Evolutionary conservation across 35 echinoderm and acorn worm genomes (phyloP), one percentile per base, ranked within the genome.

Genomic region (Anneissia japonica): DNA sequence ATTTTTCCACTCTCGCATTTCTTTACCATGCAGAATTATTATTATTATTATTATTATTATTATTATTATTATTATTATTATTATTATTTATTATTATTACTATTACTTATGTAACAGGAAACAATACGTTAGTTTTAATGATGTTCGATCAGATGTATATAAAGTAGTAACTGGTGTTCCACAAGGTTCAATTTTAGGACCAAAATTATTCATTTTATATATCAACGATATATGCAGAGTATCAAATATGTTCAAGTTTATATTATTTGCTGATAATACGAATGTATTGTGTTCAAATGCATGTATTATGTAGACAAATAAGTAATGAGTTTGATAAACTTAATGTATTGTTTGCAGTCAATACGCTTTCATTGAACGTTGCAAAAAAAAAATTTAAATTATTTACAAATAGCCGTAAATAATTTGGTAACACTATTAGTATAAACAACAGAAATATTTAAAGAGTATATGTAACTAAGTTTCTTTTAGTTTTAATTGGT

Each of bases 171-270:
- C 36, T 77, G 37, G 84, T 39, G 84, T 86, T 37, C 84, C 84
- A 31, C 84, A 78, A 33, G 84, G 84, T 1, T 86, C 84, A 45
- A 84, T 73, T 34, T 46, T 84, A 34, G 4, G 46, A 34, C 51
- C 83, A 56, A 74, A 64, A 21, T 37, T 84, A 34, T 84, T 84
- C 34, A 64, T 84, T 19, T n/a, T 73, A 19, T 84, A 84, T 32
- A 84, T 73, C 73, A 83, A 83, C 55, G 81, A 83, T 36, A 84
- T 84, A 73, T 64, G 56, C 0, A 84, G 40, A 39, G 73, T 46
- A 38, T 77, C 84, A 45, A 26, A 77, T 12, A 10, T 86, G 21
- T 39, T 86, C 35, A 84, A 84, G 5, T 84, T 84, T 74, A 32
- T 64, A 16, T 32, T 84, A 73, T 84, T 84, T 74, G 51, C 83